A percentile compares a stretch with the other conserved stretches of the same genome.
Conservation (phyloP, 1,140 invertebrate genomes). For the Drosophila gunungcola region DNA sequence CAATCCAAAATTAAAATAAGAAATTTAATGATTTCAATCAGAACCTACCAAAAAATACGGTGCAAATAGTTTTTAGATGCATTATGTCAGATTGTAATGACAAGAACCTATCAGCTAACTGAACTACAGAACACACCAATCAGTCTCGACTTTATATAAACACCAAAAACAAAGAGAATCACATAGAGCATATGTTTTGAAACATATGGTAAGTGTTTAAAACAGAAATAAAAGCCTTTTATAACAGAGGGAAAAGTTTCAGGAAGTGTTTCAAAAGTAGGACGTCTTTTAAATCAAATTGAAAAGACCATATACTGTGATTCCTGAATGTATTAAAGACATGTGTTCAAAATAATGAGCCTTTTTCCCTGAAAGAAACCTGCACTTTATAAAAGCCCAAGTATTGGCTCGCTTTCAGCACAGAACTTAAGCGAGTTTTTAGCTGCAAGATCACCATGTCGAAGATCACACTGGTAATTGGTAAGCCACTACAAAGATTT, state of each 20-base stretch:
- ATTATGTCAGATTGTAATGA: conserved; percentile 13
- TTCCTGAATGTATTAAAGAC: conserved; percentile 1
- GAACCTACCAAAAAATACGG: conserved; percentile 18
- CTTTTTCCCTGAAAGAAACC: background rate
- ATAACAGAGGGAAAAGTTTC: background rate
- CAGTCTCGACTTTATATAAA: conserved; percentile 27
- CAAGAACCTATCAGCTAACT: conserved; percentile 20
- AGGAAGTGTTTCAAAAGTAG: conserved; percentile 5
- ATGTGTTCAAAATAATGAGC: background rate
- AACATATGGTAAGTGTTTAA: conserved; percentile 3
- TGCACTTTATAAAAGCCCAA: conserved; percentile 37
- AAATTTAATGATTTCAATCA: too few relatives aligned
- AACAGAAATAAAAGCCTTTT: background rate
- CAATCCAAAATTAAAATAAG: too few relatives aligned
- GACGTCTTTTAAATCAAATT: conserved; percentile 2
- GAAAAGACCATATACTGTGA: background rate
- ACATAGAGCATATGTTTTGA: conserved; percentile 6
- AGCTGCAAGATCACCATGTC: conserved; percentile 33
- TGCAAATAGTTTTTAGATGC: conserved; percentile 3
- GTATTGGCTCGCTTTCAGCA: background rate
- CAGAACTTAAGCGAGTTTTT: conserved; percentile 12
- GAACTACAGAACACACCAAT: conserved; percentile 3
- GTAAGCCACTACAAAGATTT: conserved; percentile 25
- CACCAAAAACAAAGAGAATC: background rate
- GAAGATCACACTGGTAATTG: conserved; percentile 44